A percentile compares a stretch with the other conserved stretches of the same genome.
phyloP scores from a whole-genome alignment of 2,113 vertebrate genomes.

The Cromileptes altivelis region DNA sequence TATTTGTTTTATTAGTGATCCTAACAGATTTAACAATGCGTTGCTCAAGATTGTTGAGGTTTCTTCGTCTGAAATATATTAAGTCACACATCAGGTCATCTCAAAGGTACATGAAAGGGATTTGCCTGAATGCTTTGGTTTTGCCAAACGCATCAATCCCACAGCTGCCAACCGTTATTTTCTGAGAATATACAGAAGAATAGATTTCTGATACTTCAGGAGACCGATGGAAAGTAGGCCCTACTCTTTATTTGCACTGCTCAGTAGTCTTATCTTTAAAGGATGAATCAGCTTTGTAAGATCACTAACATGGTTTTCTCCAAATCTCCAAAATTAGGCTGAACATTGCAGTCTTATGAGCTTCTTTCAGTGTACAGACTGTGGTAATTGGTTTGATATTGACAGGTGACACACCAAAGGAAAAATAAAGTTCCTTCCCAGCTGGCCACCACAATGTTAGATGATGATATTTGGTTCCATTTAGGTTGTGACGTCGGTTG shows the following conservation, averaged over 20 bases:
- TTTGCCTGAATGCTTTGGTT: constrained; percentile 4
- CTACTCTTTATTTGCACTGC: not conserved
- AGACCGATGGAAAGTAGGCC: not conserved
- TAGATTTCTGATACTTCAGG: not conserved
- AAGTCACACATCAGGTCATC: not conserved
- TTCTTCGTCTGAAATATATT: not conserved
- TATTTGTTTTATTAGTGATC: not conserved
- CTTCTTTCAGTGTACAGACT: not conserved
- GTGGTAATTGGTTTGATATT: not conserved
- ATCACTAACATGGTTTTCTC: not conserved
- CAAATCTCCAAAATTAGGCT: not conserved
- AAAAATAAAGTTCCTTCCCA: not conserved
- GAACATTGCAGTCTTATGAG: not conserved
- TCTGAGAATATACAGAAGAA: not conserved
- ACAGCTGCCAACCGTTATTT: not conserved
- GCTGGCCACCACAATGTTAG: no score
- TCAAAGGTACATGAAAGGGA: not conserved
- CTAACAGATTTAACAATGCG: not conserved
- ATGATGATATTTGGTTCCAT: no score
- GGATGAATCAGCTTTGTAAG: not conserved
- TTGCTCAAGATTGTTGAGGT: not conserved
- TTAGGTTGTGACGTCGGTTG: no score
- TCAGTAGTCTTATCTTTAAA: not conserved
- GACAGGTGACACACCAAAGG: not conserved
- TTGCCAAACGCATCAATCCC: not conserved